Conservation (phyloP, 2,888 invertebrate genomes). For the Xestoiulus laeticollis region DNA sequence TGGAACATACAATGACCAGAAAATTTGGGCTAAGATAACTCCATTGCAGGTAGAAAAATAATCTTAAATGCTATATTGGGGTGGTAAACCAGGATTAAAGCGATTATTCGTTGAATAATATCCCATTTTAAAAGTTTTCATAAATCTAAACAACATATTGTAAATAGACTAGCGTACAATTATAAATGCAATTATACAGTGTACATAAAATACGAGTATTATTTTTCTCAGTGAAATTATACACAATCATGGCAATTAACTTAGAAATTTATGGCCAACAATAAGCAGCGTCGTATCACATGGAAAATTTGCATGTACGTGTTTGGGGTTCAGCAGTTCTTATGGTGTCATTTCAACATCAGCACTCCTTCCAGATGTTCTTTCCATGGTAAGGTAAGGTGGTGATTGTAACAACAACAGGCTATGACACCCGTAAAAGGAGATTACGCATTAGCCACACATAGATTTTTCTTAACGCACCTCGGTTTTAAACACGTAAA, state of each 20-base stretch:
- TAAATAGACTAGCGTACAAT: constrained; percentile 18
- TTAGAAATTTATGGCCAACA: neutral
- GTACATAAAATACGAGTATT: constrained; percentile 26
- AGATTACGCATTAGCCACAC: neutral
- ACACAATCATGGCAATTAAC: constrained; percentile 26
- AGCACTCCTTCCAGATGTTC: constrained; percentile 36
- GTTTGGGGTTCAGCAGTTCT: neutral
- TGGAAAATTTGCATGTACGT: neutral
- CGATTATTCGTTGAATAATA: neutral
- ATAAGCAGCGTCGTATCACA: neutral
- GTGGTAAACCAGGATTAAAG: no score
- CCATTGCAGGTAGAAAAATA: no score
- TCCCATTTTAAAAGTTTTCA: neutral
- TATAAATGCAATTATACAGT: neutral
- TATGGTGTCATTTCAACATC: constrained; percentile 46
- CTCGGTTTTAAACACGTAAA: no score
- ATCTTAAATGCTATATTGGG: no score
- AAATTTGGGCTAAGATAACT: no score
- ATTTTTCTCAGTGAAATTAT: neutral
- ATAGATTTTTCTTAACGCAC: no score
- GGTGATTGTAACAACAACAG: constrained; percentile 52
- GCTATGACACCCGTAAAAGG: constrained; percentile 47
- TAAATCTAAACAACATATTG: constrained; percentile 11
- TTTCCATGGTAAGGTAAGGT: constrained; percentile 50
- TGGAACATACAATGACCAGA: no score